phyloP scores from a whole-genome alignment of 2,113 vertebrate genomes.

The Emydura subglobosa region DNA sequence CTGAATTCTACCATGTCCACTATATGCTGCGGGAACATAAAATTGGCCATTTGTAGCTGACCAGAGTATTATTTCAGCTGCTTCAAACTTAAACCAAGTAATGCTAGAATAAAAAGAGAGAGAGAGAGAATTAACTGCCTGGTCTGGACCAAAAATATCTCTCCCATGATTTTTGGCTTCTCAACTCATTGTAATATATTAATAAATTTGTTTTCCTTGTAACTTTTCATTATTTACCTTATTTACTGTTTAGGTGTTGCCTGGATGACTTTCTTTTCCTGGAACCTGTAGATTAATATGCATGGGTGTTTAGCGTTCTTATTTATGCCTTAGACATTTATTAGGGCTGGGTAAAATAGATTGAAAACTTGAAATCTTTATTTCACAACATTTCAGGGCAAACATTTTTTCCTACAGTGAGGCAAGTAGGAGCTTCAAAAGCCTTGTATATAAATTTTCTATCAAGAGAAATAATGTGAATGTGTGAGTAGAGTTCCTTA shows the following conservation, averaged over 20 bases:
- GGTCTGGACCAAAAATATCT: background rate
- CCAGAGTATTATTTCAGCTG: constrained; percentile 28
- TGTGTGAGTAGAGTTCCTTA: background rate
- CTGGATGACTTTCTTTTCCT: background rate
- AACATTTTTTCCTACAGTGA: background rate
- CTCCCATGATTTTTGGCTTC: background rate
- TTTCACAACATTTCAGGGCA: background rate
- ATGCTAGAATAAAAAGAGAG: background rate
- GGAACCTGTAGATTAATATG: background rate
- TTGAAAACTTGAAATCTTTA: background rate
- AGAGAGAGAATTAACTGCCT: background rate
- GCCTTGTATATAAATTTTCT: accelerated
- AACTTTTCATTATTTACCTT: background rate
- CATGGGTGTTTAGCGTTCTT: background rate
- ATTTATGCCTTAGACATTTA: background rate
- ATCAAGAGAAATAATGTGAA: background rate
- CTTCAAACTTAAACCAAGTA: background rate
- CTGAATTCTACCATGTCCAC: background rate
- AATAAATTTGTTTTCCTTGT: background rate
- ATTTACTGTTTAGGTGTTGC: background rate
- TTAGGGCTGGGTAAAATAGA: background rate
- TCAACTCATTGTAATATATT: background rate
- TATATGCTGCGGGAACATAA: constrained; percentile 31
- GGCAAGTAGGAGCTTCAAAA: background rate
- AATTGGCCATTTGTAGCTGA: constrained; percentile 19